Evolutionary conservation across 2,113 vertebrate species (phyloP).

Genomic region (Pionites leucogaster): DNA sequence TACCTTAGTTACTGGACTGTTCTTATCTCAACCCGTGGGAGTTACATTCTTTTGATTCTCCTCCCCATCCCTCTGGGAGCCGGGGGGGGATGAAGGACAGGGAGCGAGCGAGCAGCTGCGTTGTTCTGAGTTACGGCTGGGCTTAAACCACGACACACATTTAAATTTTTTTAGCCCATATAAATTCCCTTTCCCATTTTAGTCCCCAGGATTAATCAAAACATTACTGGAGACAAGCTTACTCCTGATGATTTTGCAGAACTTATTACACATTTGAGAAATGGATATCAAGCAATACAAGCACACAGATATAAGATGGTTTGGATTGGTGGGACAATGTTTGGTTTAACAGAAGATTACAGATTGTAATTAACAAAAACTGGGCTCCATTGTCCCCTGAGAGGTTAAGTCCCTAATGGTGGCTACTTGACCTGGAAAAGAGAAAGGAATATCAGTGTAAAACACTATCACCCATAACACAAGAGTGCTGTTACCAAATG

Average conservation of each 20-base stretch:
- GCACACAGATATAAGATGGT: not conserved
- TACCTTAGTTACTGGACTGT: too few species aligned
- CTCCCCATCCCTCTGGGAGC: too few species aligned
- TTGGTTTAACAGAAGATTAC: not conserved
- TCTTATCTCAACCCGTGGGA: too few species aligned
- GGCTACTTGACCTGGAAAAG: not conserved
- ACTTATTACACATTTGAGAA: constrained; percentile 46
- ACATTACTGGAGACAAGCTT: constrained; percentile 34
- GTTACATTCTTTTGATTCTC: too few species aligned
- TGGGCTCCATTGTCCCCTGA: not conserved
- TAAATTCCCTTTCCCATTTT: constrained; percentile 63
- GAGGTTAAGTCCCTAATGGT: not conserved
- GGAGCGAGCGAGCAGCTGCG: too few species aligned
- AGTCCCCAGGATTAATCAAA: constrained; percentile 66
- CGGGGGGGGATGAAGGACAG: too few species aligned
- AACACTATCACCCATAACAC: not conserved
- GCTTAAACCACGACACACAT: not conserved
- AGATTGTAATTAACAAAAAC: not conserved
- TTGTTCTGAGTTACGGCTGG: too few species aligned
- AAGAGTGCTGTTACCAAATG: not conserved
- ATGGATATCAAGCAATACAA: constrained; percentile 13
- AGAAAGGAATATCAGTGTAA: not conserved
- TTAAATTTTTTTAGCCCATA: constrained; percentile 56
- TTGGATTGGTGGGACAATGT: not conserved
- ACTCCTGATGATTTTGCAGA: constrained; percentile 54